Conservation (phyloP, 2,888 invertebrate genomes). For the Altica lythri region DNA sequence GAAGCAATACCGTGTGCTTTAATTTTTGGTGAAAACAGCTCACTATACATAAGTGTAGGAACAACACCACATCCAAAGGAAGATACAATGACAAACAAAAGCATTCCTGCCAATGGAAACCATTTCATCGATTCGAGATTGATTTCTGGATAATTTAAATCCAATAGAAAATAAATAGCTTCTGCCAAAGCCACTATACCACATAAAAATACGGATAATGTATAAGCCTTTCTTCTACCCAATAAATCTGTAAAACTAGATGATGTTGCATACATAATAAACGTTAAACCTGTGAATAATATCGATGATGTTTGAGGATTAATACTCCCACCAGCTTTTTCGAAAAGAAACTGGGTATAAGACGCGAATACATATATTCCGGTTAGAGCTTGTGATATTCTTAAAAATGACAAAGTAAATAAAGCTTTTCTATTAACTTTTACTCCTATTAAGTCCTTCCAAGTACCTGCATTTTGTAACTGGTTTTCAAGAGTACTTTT, state of each 20-base stretch:
- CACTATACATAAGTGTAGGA: conserved; percentile 46
- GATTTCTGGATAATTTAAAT: conserved; percentile 34
- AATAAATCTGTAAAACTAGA: conserved; percentile 39
- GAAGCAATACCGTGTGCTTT: conserved; percentile 46
- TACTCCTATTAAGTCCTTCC: conserved; percentile 46
- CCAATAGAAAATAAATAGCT: conserved; percentile 43
- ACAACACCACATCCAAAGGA: conserved; percentile 45
- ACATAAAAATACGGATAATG: conserved; percentile 40
- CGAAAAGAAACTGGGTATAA: conserved; percentile 49
- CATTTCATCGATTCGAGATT: conserved; percentile 41
- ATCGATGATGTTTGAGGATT: conserved; percentile 31
- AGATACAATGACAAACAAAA: conserved; percentile 43
- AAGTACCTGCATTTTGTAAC: conserved; percentile 47
- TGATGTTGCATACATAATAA: conserved; percentile 34
- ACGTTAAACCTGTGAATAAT: conserved; percentile 33
- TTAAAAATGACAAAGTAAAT: conserved; percentile 43
- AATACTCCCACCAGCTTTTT: conserved; percentile 46
- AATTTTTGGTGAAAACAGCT: conserved; percentile 48
- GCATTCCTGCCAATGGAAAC: conserved; percentile 48
- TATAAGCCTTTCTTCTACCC: conserved; percentile 42
- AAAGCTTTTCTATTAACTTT: conserved; percentile 46
- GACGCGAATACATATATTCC: conserved; percentile 44
- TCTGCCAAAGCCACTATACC: conserved; percentile 28
- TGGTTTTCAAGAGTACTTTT: conserved; percentile 45
- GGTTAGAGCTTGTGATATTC: conserved; percentile 45